A percentile compares a stretch with the other conserved stretches of the same genome.
Conservation (phyloP, 1,140 invertebrate species). For the Lepidurus couesii region DNA sequence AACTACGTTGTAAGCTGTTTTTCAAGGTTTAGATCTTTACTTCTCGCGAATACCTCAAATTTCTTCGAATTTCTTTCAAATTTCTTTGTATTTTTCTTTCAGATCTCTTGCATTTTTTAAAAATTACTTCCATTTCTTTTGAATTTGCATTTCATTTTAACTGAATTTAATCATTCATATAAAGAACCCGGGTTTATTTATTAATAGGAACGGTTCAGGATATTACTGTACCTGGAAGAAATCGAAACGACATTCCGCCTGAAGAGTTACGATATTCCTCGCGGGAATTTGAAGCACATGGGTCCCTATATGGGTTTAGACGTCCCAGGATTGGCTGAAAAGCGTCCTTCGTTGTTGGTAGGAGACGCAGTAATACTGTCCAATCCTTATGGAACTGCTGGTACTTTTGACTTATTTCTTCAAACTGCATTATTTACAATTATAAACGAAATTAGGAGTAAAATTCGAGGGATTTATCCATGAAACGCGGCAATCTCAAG, state of each 20-base stretch:
- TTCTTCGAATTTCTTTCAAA: conserved; percentile 24
- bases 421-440: neutral
- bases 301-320: conserved; percentile 61
- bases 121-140: conserved; percentile 40
- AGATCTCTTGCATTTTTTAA: conserved; percentile 45
- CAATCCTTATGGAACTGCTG: conserved; percentile 40
- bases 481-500: conserved; percentile 56
- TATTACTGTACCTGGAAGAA: conserved; percentile 73
- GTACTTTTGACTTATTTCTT: conserved; percentile 26
- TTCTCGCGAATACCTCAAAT: too few species aligned
- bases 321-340: conserved; percentile 74
- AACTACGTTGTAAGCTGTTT: conserved; percentile 33
- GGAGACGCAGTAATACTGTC: conserved; percentile 65
- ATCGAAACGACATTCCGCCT: conserved; percentile 55
- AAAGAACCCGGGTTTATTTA: conserved; percentile 47
- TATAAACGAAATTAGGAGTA: conserved; percentile 31
- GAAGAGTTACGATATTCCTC: conserved; percentile 61
- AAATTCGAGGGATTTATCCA: conserved; percentile 75
- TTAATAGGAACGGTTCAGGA: conserved; percentile 52
- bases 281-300: conserved; percentile 55
- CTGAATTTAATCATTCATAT: conserved; percentile 36
- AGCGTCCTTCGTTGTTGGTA: conserved; percentile 71
- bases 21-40: too few species aligned
- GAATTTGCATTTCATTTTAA: conserved; percentile 34
- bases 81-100: conserved; percentile 33